Base-by-base conservation (phyloP, 2,797 vertebrate species). In the Danio jaintianensis region DNA sequence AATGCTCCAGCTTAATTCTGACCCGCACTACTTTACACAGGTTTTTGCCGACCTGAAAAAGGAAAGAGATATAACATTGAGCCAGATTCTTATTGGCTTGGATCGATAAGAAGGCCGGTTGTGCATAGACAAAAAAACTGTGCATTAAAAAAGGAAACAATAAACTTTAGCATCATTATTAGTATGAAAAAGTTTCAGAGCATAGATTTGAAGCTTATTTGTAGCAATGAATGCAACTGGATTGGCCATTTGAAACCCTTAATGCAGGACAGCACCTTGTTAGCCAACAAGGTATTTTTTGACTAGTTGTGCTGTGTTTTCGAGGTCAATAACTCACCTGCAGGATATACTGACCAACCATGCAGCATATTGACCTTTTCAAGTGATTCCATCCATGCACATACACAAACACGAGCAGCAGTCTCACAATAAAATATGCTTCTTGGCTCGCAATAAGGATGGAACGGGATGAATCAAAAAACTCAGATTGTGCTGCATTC, bases 1-100 rank as follows among this genome's bases (percentile, higher is more conserved):
- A 91, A 98, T 98, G 97, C 95, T 98, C 85, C 96, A 96, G 93
- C 96, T 98, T 91, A 98, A 98, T 82, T 96, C 97, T 1, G 97
- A 98, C 90, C 96, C 97, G 0, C 96, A 97, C 90, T 98, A 94
- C 94, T 98, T 98, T 89, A 98, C 97, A 62, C 96, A 98, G 94
- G 96, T 98, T 89, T 98, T 99, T 83, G 95, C 96, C 1, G 96
- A 98, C 90, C 94, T 99, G 87, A 98, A 98, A 92, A 96, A 95
- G 2, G 96, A 98, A 89, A 94, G 95, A 75, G 93, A 93, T 90
- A 92, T 94, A 85, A 94, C 95, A 87, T 96, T 96, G 90, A 96
- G 94, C 71, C 92, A 95, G 70, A 93, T 97, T 80, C 94, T 97
- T 73, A 96, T 98, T 18, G 96, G 96, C 15, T 93, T 98, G 9